A percentile compares a stretch with the other conserved stretches of the same genome.
Conservation (phyloP, 1,140 invertebrate species). For the Panagrolaimus sp. region DNA sequence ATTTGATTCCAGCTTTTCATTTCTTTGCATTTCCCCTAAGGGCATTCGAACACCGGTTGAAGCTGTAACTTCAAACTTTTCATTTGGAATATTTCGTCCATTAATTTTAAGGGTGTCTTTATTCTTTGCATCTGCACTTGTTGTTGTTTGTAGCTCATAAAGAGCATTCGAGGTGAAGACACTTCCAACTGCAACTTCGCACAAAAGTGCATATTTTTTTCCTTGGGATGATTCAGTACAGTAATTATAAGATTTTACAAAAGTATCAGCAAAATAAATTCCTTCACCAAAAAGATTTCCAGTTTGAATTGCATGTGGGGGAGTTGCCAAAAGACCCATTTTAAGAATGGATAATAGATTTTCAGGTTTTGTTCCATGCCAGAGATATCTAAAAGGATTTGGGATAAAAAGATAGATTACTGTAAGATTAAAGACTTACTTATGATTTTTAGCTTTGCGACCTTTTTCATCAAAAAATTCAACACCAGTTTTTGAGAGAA, state of each 20-base stretch:
- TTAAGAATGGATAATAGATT: constrained; percentile 17
- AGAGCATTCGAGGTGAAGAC: background rate
- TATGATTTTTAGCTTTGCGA: background rate
- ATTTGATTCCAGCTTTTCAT: background rate
- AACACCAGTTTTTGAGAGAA: background rate
- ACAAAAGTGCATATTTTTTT: background rate
- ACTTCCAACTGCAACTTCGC: background rate
- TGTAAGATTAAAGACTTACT: background rate
- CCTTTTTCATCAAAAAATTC: background rate
- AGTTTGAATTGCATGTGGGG: constrained; percentile 7
- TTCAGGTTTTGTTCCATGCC: constrained; percentile 20
- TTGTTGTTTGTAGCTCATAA: background rate
- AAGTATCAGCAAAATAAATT: constrained; percentile 1
- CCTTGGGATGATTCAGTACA: background rate
- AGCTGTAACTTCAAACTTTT: background rate
- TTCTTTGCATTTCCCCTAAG: background rate
- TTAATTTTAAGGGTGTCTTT: background rate
- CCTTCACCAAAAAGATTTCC: constrained; percentile 11
- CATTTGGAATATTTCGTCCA: background rate
- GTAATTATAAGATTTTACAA: background rate
- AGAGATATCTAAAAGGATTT: constrained; percentile 20
- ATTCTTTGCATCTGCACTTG: background rate
- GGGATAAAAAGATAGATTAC: background rate
- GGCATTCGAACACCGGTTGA: background rate
- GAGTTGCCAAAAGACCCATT: constrained; percentile 1